Base-by-base conservation (phyloP, 1,140 invertebrate genomes). In the Bombus terrestris region DNA sequence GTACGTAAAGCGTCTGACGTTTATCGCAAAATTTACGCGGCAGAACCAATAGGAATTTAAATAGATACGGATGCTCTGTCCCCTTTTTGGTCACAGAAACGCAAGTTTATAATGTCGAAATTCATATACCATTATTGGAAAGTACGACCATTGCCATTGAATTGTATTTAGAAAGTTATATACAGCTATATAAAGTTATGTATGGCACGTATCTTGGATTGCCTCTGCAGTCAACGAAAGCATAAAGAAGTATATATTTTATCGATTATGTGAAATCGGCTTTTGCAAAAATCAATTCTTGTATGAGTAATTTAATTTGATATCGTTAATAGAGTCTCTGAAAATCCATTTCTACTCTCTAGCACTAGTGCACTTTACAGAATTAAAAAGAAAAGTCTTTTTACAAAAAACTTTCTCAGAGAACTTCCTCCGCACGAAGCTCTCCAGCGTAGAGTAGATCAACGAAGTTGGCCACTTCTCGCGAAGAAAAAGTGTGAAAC, bases 21-120 rank as follows among this genome's bases (percentile, higher is more conserved):
- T 80, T 85, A 84, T 85, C 77, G 12, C 57, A 68, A 73, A 71
- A 80, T 85, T 85, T 80, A 81, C 43, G 69, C 57, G 39, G 39
- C 22, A 15, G 32, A 6, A 35, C 32, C 57, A 66, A 73, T 73
- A 62, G 57, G 6, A 73, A 66, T 74, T 85, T 47, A 41, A 79
- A 73, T 66, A 57, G 68, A 73, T 53, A 62, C 68, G 68, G 6
- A 73, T 81, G 13, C 9, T 73, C 2, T 22, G n/a, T 18, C 39
- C 25, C 35, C 77, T 59, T 41, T 32, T 25, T 8, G 12, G 12
- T 62, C 28, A n/a, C 12, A 62, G 3, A n/a, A 62, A 4, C 1
- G 59, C 10, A 62, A 62, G 28, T 62, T 62, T 62, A 66, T 53
- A 53, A 53, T 22, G 6, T 22, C 47, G 47, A 22, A 53, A 53